These are phyloP conservation scores for Sycophaga agraensis DNA, from an alignment of 1,140 invertebrate species.

Conservation along the genomic window DNA sequence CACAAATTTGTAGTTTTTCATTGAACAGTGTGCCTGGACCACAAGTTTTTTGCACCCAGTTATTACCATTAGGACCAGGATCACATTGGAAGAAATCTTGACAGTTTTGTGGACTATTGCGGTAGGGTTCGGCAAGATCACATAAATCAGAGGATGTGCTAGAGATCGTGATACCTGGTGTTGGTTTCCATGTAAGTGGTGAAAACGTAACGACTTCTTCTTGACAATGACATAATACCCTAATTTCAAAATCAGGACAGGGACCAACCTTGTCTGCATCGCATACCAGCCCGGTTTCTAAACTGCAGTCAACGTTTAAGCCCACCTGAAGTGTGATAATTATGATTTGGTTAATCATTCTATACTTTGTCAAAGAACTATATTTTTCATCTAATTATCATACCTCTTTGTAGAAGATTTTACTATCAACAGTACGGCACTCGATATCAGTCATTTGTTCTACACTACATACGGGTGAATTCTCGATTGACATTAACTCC, in stretches of 20 bases:
- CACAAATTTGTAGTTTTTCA: constrained; percentile 62
- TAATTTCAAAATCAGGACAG: constrained; percentile 73
- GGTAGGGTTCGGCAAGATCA: constrained; percentile 50
- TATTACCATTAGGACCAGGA: constrained; percentile 42
- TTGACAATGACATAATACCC: constrained; percentile 69
- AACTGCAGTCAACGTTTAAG: constrained; percentile 72
- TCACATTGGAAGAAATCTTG: constrained; percentile 54
- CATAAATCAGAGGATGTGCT: constrained; percentile 33
- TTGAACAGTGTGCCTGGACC: constrained; percentile 64
- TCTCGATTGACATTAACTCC: constrained; percentile 52
- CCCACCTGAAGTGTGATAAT: constrained; percentile 53
- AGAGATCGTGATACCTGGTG: too few species aligned
- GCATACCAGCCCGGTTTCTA: constrained; percentile 73
- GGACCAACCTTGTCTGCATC: constrained; percentile 45
- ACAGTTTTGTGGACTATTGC: constrained; percentile 61
- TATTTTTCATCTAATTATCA: background rate
- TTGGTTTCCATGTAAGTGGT: too few species aligned
- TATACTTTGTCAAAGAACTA: too few species aligned
- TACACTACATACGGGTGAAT: constrained; percentile 58
- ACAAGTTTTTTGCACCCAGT: constrained; percentile 63
- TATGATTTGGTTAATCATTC: too few species aligned
- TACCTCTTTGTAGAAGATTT: constrained; percentile 63
- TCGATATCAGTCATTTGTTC: constrained; percentile 71
- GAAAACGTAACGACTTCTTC: constrained; percentile 32
- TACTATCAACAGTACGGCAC: constrained; percentile 68